Percentiles rank a stretch among this genome's conserved stretches.
Conservation (phyloP, 2,113 vertebrate genomes). For the Heteronetta atricapilla region DNA sequence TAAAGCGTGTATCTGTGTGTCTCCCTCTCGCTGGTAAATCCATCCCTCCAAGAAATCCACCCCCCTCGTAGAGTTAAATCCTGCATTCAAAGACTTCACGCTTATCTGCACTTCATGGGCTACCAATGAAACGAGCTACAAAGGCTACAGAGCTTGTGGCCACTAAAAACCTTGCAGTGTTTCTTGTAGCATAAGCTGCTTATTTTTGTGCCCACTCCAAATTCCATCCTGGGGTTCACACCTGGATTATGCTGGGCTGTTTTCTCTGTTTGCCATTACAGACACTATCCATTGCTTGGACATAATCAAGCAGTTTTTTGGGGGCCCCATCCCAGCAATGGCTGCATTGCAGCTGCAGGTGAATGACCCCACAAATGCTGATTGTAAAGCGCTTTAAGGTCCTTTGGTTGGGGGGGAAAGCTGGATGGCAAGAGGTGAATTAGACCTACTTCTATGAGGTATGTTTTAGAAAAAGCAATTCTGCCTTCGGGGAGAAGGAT, state of each 20-base stretch:
- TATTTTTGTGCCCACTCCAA: background rate
- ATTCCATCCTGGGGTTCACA: background rate
- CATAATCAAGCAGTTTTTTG: background rate
- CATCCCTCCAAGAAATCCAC: background rate
- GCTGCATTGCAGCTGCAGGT: background rate
- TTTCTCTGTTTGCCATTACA: background rate
- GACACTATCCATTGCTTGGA: background rate
- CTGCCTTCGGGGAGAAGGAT: background rate
- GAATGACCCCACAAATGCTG: background rate
- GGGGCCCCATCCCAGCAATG: background rate
- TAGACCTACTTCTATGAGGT: background rate
- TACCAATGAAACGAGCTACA: background rate
- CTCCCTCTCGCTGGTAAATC: background rate
- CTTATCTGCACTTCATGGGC: background rate
- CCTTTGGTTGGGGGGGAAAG: background rate
- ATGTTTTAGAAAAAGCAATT: background rate
- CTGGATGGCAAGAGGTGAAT: background rate
- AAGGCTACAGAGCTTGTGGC: background rate
- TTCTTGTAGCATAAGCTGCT: background rate
- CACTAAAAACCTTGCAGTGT: rapidly evolving
- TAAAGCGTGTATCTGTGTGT: rapidly evolving
- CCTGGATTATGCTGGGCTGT: rapidly evolving
- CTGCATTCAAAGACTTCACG: background rate
- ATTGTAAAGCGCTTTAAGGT: constrained; percentile 52
- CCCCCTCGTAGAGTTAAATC: background rate